Evolutionary conservation across 2,797 vertebrate genomes (phyloP), one percentile per base, ranked within the genome.

Genomic region (Acipenser ruthenus): DNA sequence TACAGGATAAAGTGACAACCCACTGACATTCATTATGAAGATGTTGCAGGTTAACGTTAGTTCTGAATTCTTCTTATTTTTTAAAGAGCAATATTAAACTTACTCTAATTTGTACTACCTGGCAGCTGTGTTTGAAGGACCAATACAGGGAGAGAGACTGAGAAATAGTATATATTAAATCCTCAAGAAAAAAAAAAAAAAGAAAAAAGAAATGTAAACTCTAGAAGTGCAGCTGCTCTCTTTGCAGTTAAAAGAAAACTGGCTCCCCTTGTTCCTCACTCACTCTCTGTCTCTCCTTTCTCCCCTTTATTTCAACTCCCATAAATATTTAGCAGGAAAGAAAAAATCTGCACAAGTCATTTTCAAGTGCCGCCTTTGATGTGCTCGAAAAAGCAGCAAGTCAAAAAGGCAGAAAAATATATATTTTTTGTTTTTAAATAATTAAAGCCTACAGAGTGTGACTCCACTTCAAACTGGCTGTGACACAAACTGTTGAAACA

Each of bases 401-500:
- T 37, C 50, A 51, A 64, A 23, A 62, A 62, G 49, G n/a, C 9
- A 10, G 49, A 8, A 15, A 52, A 18, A 58, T 8, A 49, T 50
- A 55, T 9, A 10, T 9, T 62, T 63, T 70, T 62, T 8, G 50
- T 60, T 70, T 62, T 52, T 67, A 49, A 59, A 50, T 52, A 70
- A 67, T 53, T 60, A 70, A 67, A 37, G 52, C 55, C 67, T 48
- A 56, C 56, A 52, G 49, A 69, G 61, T 50, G 68, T 12, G 68
- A 71, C 69, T 68, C 65, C 65, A 66, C 60, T 67, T 70, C 68
- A 68, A 64, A 53, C 52, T 52, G 64, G 11, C 59, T 51, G 49
- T 66, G 58, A 70, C 68, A 69, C 13, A 37, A 12, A 70, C 69
- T 60, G 62, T 67, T 55, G 64, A 71, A 73, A 73, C 74, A 72